Conservation (phyloP, 2,797 vertebrate genomes). For the Crenichthys baileyi region DNA sequence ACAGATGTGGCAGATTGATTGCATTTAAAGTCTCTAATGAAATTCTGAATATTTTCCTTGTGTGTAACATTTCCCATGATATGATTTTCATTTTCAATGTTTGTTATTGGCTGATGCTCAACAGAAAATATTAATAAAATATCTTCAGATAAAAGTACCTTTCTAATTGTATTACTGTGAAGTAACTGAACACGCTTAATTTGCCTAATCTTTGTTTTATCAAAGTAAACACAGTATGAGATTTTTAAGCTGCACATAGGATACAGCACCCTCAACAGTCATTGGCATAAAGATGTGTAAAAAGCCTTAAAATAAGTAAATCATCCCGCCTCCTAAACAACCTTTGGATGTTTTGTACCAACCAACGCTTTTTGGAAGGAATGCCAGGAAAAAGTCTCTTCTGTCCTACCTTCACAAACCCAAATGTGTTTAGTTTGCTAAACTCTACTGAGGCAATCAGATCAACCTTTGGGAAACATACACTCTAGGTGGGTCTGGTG, state of each 20-base stretch:
- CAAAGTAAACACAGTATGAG: not conserved
- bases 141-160: constrained; percentile 67
- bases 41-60: constrained; percentile 46
- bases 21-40: constrained; percentile 50
- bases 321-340: not conserved
- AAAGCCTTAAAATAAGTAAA: not conserved
- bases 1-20: constrained; percentile 58
- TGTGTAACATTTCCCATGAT: constrained; percentile 49
- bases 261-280: not conserved
- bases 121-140: constrained; percentile 81
- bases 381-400: too few species aligned
- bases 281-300: not conserved
- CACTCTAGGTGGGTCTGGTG: too few species aligned
- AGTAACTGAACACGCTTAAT: not conserved
- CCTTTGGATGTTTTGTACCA: too few species aligned
- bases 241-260: not conserved
- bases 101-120: constrained; percentile 79
- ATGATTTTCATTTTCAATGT: constrained; percentile 64
- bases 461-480: too few species aligned
- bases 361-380: too few species aligned
- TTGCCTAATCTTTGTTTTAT: not conserved
- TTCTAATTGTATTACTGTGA: constrained; percentile 6
- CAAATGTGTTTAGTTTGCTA: too few species aligned
- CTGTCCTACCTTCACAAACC: too few species aligned
- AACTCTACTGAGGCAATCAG: too few species aligned